Conservation (phyloP, 2,888 invertebrate species). For the Oscheius myriophilus region DNA sequence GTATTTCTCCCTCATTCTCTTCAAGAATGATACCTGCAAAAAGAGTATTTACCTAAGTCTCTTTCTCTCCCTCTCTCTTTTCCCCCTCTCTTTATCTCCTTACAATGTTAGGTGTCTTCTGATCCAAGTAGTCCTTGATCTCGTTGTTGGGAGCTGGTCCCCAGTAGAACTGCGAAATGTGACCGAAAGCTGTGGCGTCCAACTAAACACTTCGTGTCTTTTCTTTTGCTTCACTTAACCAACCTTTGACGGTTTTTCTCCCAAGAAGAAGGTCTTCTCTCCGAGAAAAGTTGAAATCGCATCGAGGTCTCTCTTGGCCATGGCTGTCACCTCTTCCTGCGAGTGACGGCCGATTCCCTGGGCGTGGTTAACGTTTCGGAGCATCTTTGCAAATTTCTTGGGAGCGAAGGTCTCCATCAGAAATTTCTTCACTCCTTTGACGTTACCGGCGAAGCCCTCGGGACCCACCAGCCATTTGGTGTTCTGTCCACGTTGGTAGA, state of each 20-base stretch:
- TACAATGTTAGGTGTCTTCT: constrained; percentile 51
- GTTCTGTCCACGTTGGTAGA: constrained; percentile 53
- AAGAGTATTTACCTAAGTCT: background rate
- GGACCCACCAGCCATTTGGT: constrained; percentile 51
- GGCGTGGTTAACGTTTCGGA: constrained; percentile 15
- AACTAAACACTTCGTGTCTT: constrained; percentile 40
- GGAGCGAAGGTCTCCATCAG: constrained; percentile 47
- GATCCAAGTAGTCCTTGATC: constrained; percentile 80
- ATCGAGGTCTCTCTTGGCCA: constrained; percentile 69
- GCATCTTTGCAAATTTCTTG: constrained; percentile 15
- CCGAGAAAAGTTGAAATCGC: constrained; percentile 71
- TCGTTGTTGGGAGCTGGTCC: constrained; percentile 88
- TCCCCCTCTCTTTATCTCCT: background rate
- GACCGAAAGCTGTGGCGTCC: constrained; percentile 91
- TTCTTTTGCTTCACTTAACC: constrained; percentile 17
- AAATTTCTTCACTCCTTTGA: constrained; percentile 55
- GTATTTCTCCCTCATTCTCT: constrained; percentile 60
- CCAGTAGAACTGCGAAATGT: constrained; percentile 89
- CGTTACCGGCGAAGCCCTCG: constrained; percentile 45
- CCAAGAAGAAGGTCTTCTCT: constrained; percentile 57
- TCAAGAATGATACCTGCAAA: constrained; percentile 48
- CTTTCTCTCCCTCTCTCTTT: background rate
- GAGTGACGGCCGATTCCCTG: constrained; percentile 72
- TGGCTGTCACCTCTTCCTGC: constrained; percentile 69
- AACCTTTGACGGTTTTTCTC: constrained; percentile 51